These are phyloP conservation scores for Drosophila watanabei DNA, from an alignment of 1,140 invertebrate species.

Conservation along the genomic window DNA sequence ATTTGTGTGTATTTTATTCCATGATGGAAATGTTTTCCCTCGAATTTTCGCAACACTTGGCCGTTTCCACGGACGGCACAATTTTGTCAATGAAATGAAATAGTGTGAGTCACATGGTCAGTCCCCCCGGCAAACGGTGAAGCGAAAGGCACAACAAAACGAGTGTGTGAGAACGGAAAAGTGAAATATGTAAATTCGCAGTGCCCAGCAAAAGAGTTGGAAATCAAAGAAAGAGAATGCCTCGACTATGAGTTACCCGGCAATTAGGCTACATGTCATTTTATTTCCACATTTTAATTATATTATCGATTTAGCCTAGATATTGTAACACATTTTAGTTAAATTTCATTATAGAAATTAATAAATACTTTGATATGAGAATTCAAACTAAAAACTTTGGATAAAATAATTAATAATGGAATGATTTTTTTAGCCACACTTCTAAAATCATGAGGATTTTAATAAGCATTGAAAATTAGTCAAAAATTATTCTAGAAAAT, in stretches of 20 bases:
- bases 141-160: slow-evolving; percentile 31
- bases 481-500: too few species aligned
- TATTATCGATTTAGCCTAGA: too few species aligned
- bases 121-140: slow-evolving; percentile 18
- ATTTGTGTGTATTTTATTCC: background rate
- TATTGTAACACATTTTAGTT: too few species aligned
- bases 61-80: slow-evolving; percentile 5
- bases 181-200: slow-evolving; percentile 37
- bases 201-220: slow-evolving; percentile 9
- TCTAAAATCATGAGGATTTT: too few species aligned
- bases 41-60: slow-evolving; percentile 19
- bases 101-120: slow-evolving; percentile 54
- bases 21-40: slow-evolving; percentile 2
- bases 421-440: too few species aligned
- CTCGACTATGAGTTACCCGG: background rate
- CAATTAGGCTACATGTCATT: background rate
- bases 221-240: background rate
- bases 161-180: slow-evolving; percentile 58
- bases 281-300: background rate
- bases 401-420: too few species aligned
- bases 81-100: slow-evolving; percentile 50
- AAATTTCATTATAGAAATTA: too few species aligned
- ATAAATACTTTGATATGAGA: too few species aligned
- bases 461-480: too few species aligned
- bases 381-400: too few species aligned